phyloP scores from a whole-genome alignment of 2,797 vertebrate genomes.

The Anguilla pacifica region DNA sequence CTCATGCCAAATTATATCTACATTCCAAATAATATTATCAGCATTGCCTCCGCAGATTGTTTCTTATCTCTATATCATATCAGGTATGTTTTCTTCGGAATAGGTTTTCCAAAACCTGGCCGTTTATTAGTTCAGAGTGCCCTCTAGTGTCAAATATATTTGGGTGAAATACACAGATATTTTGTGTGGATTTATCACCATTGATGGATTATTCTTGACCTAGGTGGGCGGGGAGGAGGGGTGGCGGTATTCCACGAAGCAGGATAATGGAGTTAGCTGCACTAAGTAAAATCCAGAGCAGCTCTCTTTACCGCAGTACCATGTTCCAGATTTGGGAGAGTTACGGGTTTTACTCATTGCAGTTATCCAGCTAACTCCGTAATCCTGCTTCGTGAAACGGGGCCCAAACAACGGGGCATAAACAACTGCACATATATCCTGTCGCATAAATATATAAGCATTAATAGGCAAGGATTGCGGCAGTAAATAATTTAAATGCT shows the following conservation, averaged over 20 bases:
- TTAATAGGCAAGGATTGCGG: background rate
- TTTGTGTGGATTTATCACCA: background rate
- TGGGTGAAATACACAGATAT: background rate
- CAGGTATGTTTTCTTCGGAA: background rate
- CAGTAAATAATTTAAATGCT: background rate
- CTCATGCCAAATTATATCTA: background rate
- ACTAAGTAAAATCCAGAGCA: background rate
- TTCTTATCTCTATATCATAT: background rate
- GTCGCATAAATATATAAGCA: background rate
- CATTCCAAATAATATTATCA: background rate
- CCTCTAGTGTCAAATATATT: conserved; percentile 20
- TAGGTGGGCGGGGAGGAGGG: too few species aligned
- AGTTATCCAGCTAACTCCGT: too few species aligned
- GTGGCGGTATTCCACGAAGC: too few species aligned
- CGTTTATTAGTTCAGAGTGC: background rate
- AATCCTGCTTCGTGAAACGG: too few species aligned
- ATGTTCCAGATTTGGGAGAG: background rate
- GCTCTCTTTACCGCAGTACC: background rate
- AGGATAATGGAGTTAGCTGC: background rate
- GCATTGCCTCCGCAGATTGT: background rate
- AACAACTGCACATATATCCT: background rate
- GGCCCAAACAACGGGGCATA: too few species aligned
- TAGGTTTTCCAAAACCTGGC: background rate
- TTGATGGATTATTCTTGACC: background rate
- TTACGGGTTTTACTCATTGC: background rate